Evolutionary conservation across 2,888 invertebrate species (phyloP).

Genomic region (Leptinotarsa juncta): DNA sequence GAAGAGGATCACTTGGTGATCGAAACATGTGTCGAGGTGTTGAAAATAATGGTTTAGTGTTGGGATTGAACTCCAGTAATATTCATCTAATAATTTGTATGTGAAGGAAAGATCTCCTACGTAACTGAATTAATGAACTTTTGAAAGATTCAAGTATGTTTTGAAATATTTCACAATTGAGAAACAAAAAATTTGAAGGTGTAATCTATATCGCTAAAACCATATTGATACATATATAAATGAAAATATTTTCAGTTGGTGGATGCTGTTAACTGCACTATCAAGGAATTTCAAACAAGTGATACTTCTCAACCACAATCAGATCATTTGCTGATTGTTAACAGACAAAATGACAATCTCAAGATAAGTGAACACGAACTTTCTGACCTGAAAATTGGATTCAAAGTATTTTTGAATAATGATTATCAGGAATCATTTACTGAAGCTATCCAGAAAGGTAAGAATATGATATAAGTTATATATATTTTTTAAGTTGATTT

Average conservation of each 20-base stretch:
- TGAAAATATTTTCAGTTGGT: conserved; percentile 66
- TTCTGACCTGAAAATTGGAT: conserved; percentile 83
- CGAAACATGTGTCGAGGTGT: too few relatives aligned
- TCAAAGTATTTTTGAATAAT: conserved; percentile 86
- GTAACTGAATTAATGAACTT: too few relatives aligned
- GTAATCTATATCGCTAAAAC: background rate
- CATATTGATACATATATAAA: background rate
- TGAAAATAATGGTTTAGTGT: too few relatives aligned
- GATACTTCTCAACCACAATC: conserved; percentile 50
- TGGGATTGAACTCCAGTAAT: too few relatives aligned
- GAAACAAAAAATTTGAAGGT: background rate
- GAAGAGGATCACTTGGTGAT: too few relatives aligned
- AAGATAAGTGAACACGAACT: conserved; percentile 78
- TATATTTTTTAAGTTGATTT: too few relatives aligned
- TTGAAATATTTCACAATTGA: too few relatives aligned
- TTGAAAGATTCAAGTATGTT: too few relatives aligned
- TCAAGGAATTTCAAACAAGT: conserved; percentile 64
- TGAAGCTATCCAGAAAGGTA: conserved; percentile 82
- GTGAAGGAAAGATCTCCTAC: too few relatives aligned
- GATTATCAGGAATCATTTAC: conserved; percentile 74
- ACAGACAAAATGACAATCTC: conserved; percentile 73
- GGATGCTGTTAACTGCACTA: conserved; percentile 74
- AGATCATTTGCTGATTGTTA: conserved; percentile 68
- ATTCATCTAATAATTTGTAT: too few relatives aligned
- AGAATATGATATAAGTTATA: too few relatives aligned